Evolutionary conservation across 2,888 invertebrate species (phyloP).

Genomic region (Fabriciana adippe): DNA sequence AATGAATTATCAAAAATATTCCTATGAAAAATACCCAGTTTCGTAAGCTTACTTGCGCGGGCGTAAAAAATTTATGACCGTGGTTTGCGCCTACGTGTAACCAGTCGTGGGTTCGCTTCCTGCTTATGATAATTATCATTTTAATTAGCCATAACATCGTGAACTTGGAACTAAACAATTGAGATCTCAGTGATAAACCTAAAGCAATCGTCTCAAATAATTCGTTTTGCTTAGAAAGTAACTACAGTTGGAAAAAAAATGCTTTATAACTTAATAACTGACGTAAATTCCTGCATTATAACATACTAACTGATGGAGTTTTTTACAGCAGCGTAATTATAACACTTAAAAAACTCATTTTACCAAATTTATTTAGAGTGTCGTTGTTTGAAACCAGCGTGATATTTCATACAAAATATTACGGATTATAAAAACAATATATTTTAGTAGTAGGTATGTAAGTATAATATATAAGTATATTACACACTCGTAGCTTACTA

Average conservation of each 20-base stretch:
- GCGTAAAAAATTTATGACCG: constrained; percentile 68
- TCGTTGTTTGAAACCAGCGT: no score
- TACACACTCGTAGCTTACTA: no score
- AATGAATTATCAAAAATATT: constrained; percentile 38
- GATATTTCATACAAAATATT: no score
- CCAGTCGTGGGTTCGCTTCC: constrained; percentile 67
- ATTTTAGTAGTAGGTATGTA: no score
- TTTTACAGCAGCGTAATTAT: no score
- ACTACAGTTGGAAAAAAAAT: constrained; percentile 1
- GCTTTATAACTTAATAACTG: background rate
- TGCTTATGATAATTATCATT: constrained; percentile 75
- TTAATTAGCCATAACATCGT: constrained; percentile 53
- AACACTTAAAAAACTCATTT: no score
- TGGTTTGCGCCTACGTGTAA: constrained; percentile 65
- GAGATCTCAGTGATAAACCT: constrained; percentile 32
- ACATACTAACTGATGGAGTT: background rate
- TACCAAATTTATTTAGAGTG: no score
- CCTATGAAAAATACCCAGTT: constrained; percentile 47
- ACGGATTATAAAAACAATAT: no score
- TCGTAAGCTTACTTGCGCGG: constrained; percentile 51
- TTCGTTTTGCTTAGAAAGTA: constrained; percentile 5
- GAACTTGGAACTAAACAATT: constrained; percentile 53
- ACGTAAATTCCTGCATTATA: background rate
- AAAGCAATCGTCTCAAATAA: background rate
- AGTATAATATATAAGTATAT: no score